These are phyloP conservation scores for Notiomystis cincta DNA, from an alignment of 2,113 vertebrate species.

Conservation along the genomic window DNA sequence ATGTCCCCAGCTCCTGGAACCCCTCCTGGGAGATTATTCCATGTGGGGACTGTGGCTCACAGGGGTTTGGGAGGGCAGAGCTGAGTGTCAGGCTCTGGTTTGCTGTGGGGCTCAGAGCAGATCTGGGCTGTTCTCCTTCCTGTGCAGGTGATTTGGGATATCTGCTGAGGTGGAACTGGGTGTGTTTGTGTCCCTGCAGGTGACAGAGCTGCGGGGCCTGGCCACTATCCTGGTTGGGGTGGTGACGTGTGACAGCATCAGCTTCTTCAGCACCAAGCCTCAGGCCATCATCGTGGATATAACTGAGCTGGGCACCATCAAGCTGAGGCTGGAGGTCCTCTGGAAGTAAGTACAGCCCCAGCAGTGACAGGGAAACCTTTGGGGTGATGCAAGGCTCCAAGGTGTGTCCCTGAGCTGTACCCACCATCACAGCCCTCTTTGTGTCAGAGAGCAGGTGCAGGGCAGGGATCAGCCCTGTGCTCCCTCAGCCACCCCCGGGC, in stretches of 20 bases:
- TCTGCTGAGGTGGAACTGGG: background rate
- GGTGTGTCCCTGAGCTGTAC: background rate
- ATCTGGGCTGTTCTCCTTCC: background rate
- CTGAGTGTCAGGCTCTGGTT: fast-evolving
- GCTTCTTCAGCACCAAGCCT: slow-evolving; percentile 86
- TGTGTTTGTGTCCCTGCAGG: slow-evolving; percentile 66
- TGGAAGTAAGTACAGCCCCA: slow-evolving; percentile 89
- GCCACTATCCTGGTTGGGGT: slow-evolving; percentile 85
- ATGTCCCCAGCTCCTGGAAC: background rate
- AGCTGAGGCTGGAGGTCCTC: slow-evolving; percentile 89
- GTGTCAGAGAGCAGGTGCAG: background rate
- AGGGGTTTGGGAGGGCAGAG: background rate
- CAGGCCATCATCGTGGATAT: slow-evolving; percentile 91
- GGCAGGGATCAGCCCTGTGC: background rate
- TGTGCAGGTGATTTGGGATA: fast-evolving
- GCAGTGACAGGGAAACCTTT: no score
- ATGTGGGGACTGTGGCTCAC: background rate
- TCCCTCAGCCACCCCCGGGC: background rate
- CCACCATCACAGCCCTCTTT: background rate
- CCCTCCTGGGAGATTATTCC: fast-evolving
- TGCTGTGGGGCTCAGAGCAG: background rate
- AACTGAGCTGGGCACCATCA: slow-evolving; percentile 95
- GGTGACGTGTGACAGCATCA: slow-evolving; percentile 84
- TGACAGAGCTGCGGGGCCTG: slow-evolving; percentile 88
- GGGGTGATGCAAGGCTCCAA: background rate